phyloP scores from a whole-genome alignment of 2,113 vertebrate genomes.

The Synchiropus splendidus region DNA sequence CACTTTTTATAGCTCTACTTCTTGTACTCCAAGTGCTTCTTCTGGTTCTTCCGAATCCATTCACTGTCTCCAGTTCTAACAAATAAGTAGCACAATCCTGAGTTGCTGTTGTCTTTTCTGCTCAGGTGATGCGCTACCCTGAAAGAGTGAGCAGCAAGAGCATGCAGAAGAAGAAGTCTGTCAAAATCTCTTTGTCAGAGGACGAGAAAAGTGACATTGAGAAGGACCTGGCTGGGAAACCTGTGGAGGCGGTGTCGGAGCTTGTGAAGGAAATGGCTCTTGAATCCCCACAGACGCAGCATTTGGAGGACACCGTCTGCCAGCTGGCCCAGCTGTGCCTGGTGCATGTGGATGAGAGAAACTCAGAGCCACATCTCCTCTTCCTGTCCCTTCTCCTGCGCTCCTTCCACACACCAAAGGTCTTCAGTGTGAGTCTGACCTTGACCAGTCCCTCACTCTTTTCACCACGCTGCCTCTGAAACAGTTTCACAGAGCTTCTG shows the following conservation, averaged over 20 bases:
- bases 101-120: background rate
- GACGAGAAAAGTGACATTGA: constrained; percentile 32
- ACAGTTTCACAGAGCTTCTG: too few species aligned
- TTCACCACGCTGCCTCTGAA: background rate
- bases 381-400: constrained; percentile 81
- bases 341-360: constrained; percentile 73
- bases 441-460: background rate
- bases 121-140: constrained; percentile 74
- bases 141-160: constrained; percentile 50
- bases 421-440: constrained; percentile 66
- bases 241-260: constrained; percentile 13
- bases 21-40: too few species aligned
- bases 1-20: too few species aligned
- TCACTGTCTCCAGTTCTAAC: too few species aligned
- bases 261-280: constrained; percentile 15
- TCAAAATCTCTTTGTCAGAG: constrained; percentile 74
- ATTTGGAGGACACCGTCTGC: constrained; percentile 82
- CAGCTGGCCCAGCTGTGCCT: constrained; percentile 79
- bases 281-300: constrained; percentile 54
- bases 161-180: constrained; percentile 67
- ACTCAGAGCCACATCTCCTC: constrained; percentile 78
- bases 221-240: constrained; percentile 18
- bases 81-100: too few species aligned
- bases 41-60: too few species aligned
- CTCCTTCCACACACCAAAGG: constrained; percentile 73